Percentiles rank a stretch among this genome's conserved stretches.
These are phyloP conservation scores for Drosophila grimshawi DNA, from an alignment of 1,140 invertebrate species.

Conservation along the genomic window DNA sequence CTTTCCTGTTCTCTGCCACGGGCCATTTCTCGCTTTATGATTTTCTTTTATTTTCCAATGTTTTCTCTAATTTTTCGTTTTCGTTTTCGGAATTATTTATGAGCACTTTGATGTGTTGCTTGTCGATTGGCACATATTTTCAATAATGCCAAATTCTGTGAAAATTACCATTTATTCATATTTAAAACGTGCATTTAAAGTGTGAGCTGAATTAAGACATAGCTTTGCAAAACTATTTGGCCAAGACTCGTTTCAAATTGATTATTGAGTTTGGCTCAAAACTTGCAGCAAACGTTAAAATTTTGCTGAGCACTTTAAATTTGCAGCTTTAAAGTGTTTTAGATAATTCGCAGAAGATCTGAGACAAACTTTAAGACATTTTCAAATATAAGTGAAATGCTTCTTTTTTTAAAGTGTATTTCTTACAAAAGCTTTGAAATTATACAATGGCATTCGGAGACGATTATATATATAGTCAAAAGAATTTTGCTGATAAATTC, in stretches of 20 bases:
- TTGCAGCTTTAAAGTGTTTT: background rate
- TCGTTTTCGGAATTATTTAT: slow-evolving; percentile 30
- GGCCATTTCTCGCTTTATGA: slow-evolving; percentile 12
- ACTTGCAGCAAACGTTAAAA: background rate
- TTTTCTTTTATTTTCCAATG: slow-evolving; percentile 1
- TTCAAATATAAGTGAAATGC: too few species aligned
- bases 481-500: too few species aligned
- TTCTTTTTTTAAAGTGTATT: background rate
- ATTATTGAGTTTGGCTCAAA: too few species aligned
- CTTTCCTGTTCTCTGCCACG: slow-evolving; percentile 32
- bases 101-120: slow-evolving; percentile 57
- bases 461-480: too few species aligned
- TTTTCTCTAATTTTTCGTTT: slow-evolving; percentile 6
- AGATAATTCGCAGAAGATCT: too few species aligned
- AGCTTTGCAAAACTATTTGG: background rate
- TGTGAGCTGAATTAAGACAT: background rate
- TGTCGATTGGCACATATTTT: slow-evolving; percentile 39
- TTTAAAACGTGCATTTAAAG: background rate
- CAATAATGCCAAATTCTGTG: slow-evolving; percentile 31
- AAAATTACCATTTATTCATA: background rate
- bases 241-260: background rate
- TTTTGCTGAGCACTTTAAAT: background rate
- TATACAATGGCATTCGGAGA: too few species aligned
- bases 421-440: too few species aligned
- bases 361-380: background rate